Evolutionary conservation across 2,797 vertebrate genomes (phyloP).

Genomic region (Siniperca scherzeri): DNA sequence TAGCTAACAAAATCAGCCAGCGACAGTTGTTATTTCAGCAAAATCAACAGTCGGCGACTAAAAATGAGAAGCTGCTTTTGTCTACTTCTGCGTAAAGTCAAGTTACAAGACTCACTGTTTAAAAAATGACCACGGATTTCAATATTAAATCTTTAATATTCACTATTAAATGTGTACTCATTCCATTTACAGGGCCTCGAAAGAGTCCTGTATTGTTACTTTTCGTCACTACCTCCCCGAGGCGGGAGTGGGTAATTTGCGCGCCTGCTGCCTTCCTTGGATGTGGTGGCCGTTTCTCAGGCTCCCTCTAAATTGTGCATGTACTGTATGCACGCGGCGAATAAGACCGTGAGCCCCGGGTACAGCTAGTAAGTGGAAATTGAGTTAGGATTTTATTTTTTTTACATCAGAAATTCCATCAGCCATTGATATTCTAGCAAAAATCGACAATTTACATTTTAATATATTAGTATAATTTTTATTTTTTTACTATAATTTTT

Average conservation of each 20-base stretch:
- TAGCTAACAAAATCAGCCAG: too few relatives aligned
- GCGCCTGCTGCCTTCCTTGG: slow-evolving; percentile 35
- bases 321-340: neutral
- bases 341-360: neutral
- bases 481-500: neutral
- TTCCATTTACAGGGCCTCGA: too few relatives aligned
- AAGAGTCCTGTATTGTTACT: slow-evolving; percentile 42
- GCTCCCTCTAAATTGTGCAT: too few relatives aligned
- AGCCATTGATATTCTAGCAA: neutral
- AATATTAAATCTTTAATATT: too few relatives aligned
- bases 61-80: too few relatives aligned
- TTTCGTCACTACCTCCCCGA: slow-evolving; percentile 37
- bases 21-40: too few relatives aligned
- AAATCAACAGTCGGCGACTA: too few relatives aligned
- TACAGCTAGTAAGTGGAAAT: neutral
- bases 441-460: neutral
- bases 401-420: neutral
- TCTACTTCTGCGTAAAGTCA: too few relatives aligned
- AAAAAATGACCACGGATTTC: too few relatives aligned
- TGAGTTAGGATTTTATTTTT: too few relatives aligned
- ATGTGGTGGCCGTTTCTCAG: neutral
- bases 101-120: too few relatives aligned
- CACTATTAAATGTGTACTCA: too few relatives aligned
- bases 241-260: slow-evolving; percentile 27
- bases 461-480: neutral